phyloP scores from a whole-genome alignment of 2,113 vertebrate species.

The Delphinus delphis region DNA sequence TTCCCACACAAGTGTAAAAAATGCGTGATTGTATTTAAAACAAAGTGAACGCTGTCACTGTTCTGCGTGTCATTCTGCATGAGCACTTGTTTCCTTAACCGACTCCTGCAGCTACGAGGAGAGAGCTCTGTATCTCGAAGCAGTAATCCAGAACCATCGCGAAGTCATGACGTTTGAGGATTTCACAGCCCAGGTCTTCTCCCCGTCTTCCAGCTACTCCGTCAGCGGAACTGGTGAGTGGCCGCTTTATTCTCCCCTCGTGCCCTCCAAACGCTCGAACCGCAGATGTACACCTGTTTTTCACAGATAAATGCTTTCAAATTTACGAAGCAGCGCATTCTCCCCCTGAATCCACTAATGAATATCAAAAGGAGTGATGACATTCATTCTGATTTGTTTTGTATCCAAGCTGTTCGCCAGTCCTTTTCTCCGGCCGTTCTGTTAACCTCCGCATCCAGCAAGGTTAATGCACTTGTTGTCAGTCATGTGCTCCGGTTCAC shows the following conservation, averaged over 20 bases:
- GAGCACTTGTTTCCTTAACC: constrained; percentile 86
- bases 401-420: constrained; percentile 84
- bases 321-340: constrained; percentile 83
- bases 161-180: constrained; percentile 99
- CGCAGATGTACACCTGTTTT: constrained; percentile 89
- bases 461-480: constrained; percentile 90
- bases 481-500: constrained; percentile 82
- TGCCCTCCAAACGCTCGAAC: constrained; percentile 69
- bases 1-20: fast-evolving
- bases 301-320: constrained; percentile 88
- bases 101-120: constrained; percentile 92
- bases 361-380: constrained; percentile 90
- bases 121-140: constrained; percentile 96
- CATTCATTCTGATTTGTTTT: constrained; percentile 90
- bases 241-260: constrained; percentile 73
- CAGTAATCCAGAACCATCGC: constrained; percentile 97
- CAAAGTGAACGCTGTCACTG: neutral
- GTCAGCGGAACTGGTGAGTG: constrained; percentile 94
- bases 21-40: neutral
- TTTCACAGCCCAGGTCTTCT: constrained; percentile 97
- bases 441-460: constrained; percentile 85
- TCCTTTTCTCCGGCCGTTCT: constrained; percentile 85
- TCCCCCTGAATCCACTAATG: constrained; percentile 87
- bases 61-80: fast-evolving
- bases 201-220: constrained; percentile 93